Conservation (phyloP, 2,113 vertebrate species). For the Channa maculata region DNA sequence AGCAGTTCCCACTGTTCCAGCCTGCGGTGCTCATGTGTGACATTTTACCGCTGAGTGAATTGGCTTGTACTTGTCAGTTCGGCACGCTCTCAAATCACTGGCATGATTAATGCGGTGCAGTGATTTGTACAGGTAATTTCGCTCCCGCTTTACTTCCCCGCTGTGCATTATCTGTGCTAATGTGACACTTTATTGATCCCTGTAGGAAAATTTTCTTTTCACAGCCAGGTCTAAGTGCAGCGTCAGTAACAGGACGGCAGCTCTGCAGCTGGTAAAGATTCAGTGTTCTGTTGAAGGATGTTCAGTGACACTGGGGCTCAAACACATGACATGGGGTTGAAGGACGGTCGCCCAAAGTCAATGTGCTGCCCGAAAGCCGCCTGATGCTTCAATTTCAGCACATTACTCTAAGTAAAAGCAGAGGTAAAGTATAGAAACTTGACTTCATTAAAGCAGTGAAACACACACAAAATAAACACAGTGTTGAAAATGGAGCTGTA, state of each 20-base stretch:
- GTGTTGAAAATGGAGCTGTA: too few species aligned
- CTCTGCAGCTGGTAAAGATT: constrained; percentile 49
- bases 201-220: constrained; percentile 61
- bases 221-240: constrained; percentile 59
- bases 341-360: constrained; percentile 34
- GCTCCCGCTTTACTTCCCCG: constrained; percentile 49
- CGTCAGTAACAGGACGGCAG: constrained; percentile 53
- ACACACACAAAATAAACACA: too few species aligned
- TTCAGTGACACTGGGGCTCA: constrained; percentile 3
- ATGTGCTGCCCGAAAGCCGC: constrained; percentile 6
- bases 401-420: neutral
- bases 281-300: constrained; percentile 59
- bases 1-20: constrained; percentile 1
- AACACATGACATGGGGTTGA: constrained; percentile 24
- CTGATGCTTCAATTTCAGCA: neutral
- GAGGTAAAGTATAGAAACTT: neutral
- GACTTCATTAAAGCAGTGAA: too few species aligned
- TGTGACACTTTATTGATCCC: constrained; percentile 76
- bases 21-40: constrained; percentile 29
- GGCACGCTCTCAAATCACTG: constrained; percentile 53
- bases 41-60: constrained; percentile 49
- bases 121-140: constrained; percentile 70
- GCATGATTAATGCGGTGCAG: constrained; percentile 53
- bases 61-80: constrained; percentile 21
- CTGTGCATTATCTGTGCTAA: constrained; percentile 72